These are phyloP conservation scores for Campoletis raptor DNA, from an alignment of 2,888 invertebrate species.

Conservation along the genomic window DNA sequence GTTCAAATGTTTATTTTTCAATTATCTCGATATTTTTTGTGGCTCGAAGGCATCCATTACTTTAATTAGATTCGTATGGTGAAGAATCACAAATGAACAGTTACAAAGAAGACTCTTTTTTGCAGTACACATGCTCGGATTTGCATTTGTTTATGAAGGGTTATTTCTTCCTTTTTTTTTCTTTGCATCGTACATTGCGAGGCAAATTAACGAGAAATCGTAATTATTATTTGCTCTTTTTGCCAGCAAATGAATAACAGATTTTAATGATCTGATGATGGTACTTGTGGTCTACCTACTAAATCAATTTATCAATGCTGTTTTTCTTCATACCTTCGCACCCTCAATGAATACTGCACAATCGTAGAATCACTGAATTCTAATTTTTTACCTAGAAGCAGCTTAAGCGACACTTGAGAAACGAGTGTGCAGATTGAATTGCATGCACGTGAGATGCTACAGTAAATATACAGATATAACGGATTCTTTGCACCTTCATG, in stretches of 20 bases:
- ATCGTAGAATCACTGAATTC: constrained; percentile 52
- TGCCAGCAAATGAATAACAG: neutral
- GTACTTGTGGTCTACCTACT: neutral
- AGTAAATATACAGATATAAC: constrained; percentile 39
- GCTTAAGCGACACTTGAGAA: constrained; percentile 59
- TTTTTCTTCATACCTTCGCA: neutral
- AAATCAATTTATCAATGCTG: neutral
- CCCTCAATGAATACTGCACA: constrained; percentile 16
- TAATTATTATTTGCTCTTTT: neutral
- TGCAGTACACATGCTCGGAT: neutral
- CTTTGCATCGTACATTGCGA: neutral
- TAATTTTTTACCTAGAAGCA: constrained; percentile 46
- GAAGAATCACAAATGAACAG: too few species aligned
- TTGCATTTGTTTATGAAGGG: neutral
- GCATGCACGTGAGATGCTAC: constrained; percentile 64
- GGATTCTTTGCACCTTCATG: constrained; percentile 7
- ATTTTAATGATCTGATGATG: neutral
- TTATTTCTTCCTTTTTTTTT: neutral
- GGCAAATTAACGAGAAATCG: neutral
- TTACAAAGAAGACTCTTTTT: neutral
- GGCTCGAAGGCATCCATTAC: too few species aligned
- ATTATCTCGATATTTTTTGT: too few species aligned
- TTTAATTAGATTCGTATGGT: too few species aligned
- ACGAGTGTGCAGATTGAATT: constrained; percentile 61
- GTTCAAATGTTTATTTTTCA: too few species aligned